These are phyloP conservation scores for Polydrusus pterygomalis DNA, from an alignment of 2,888 invertebrate genomes.

Conservation along the genomic window DNA sequence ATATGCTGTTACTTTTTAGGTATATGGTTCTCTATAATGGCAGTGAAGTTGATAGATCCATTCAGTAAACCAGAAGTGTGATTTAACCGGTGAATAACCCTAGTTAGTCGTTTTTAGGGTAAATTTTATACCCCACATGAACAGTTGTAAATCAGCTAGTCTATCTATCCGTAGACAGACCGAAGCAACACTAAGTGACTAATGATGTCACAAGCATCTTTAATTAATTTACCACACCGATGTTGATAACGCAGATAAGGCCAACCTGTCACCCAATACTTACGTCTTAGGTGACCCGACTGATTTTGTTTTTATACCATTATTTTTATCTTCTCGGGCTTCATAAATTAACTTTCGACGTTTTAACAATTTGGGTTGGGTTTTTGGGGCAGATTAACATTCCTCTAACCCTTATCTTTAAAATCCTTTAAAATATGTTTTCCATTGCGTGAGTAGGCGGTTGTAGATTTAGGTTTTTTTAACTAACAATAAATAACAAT, in stretches of 20 bases:
- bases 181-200: conserved; percentile 68
- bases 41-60: too few relatives aligned
- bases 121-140: conserved; percentile 60
- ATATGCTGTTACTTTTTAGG: too few relatives aligned
- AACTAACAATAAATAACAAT: too few relatives aligned
- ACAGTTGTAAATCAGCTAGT: conserved; percentile 68
- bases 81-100: conserved; percentile 41
- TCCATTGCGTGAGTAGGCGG: conserved; percentile 21
- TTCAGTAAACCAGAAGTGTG: not conserved
- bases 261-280: conserved; percentile 62
- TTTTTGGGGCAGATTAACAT: conserved; percentile 51
- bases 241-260: conserved; percentile 68
- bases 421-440: conserved; percentile 35
- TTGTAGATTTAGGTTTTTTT: not conserved
- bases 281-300: conserved; percentile 46
- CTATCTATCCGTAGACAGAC: conserved; percentile 68
- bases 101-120: conserved; percentile 49
- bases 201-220: conserved; percentile 70
- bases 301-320: conserved; percentile 46
- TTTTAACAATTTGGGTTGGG: conserved; percentile 56
- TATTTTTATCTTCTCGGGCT: conserved; percentile 56
- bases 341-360: conserved; percentile 59
- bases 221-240: conserved; percentile 70
- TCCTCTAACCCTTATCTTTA: conserved; percentile 31
- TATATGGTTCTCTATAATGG: too few relatives aligned